Base-by-base conservation (phyloP, 2,888 invertebrate species). In the Scaptomyza cyrtandrae region DNA sequence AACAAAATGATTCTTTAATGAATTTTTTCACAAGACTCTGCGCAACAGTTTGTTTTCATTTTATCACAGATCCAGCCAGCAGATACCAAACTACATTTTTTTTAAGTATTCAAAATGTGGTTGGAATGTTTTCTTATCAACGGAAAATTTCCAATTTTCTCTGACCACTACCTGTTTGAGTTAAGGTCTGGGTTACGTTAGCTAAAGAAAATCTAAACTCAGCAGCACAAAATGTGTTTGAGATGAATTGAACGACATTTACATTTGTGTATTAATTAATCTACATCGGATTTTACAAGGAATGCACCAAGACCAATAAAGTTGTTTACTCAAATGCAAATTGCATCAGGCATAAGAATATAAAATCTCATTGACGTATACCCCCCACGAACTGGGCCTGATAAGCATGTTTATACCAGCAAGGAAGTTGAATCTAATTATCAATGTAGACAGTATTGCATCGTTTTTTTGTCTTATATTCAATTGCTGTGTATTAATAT, bases 291-390 rank as follows among this genome's bases (percentile, higher is more conserved):
- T 19, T 49, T n/a, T 31, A 7, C 16, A 41, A 37, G 1, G 48
- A 50, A 14, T 41, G 43, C 61, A 74, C 72, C 67, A 67, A 67
- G 59, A 6, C 11, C 13, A 60, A 77, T 72, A 39, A 77, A 71
- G 46, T 72, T 75, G 68, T 77, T 75, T 77, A 75, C 77, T 64
- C 52, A 27, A 41, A 37, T 57, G 63, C 29, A 45, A 62, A 27
- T 67, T 11, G 29, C 46, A 37, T 55, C 46, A 37, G 37, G n/a
- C 60, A 31, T 9, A 44, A 6, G 46, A 55, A 56, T 35, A 39
- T 31, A 19, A 19, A 49, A 53, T 39, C 56, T 35, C 14, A 53
- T 46, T 74, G 68, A 74, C 72, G 69, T 60, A 29, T 37, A 33
- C 54, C 62, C 69, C 67, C 55, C 41, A 13, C 43, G 29, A 37